Base-by-base conservation (phyloP, 2,888 invertebrate species). In the Platerodrilus igneus region DNA sequence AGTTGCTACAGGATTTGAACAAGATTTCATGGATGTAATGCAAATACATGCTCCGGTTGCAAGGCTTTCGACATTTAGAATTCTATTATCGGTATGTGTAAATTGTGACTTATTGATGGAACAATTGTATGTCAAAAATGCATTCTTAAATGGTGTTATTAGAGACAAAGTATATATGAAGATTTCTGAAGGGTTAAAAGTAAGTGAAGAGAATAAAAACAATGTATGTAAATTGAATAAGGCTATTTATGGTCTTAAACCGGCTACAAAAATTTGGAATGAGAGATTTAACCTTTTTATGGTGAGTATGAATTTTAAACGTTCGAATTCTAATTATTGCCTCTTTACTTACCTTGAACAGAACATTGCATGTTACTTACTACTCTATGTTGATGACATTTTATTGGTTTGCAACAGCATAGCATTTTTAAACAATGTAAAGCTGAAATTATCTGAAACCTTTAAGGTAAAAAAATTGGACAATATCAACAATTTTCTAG, bases 251-350 rank as follows among this genome's bases (percentile, higher is more conserved):
- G 29, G 29, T 4, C 18, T 29, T 3, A 29, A 29, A 10, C 16
- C 17, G 19, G 16, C 29, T 15, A 17, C 29, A 18, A 29, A 31
- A 9, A 18, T 31, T 7, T 31, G 31, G 31, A 31, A 31, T 20
- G 31, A 31, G 21, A 31, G 19, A 20, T 20, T 31, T 7, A 31
- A 31, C 14, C 7, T 7, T 20, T 29, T 29, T 8, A 29, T 18
- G 17, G 9, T 16, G 7, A 17, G 9, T 9, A 18, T 29, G 19
- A 29, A 18, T 18, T 18, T 29, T 29, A 9, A 17, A 16, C 13
- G 29, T 7, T 29, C 29, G 10, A 29, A 29, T 14, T 19, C 31
- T 10, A 21, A 31, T 20, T 31, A 31, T 31, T 31, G 31, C 21
- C 21, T 31, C 17, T 29, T 10, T 9, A 9, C 18, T 3, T 29